Conservation (phyloP, 1,140 invertebrate genomes). For the Drosophila rhopaloa region DNA sequence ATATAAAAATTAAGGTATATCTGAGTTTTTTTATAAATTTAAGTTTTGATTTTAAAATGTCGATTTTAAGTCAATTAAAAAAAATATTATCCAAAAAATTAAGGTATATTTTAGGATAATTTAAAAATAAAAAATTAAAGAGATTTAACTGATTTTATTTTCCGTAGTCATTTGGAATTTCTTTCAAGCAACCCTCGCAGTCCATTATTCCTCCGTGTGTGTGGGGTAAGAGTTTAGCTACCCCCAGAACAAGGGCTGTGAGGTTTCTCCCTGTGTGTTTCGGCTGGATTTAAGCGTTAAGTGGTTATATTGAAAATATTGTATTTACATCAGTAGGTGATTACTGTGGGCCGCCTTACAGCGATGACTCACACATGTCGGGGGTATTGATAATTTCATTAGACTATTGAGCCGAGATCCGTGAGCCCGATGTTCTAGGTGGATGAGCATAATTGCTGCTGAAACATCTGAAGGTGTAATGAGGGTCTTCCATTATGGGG, state of each 20-base stretch:
- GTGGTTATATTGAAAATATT: constrained; percentile 84
- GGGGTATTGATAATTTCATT: constrained; percentile 81
- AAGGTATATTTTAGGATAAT: no score
- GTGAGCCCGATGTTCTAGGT: constrained; percentile 45
- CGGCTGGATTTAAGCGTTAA: constrained; percentile 80
- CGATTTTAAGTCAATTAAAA: no score
- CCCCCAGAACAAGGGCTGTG: constrained; percentile 44
- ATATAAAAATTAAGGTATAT: no score
- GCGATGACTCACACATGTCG: constrained; percentile 67
- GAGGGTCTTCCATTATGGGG: constrained; percentile 34
- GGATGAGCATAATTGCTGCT: constrained; percentile 69
- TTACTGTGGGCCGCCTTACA: constrained; percentile 58
- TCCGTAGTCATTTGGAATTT: background rate
- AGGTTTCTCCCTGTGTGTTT: constrained; percentile 47
- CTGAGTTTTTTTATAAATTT: no score
- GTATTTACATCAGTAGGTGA: constrained; percentile 83
- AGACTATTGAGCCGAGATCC: constrained; percentile 74
- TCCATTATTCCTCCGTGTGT: constrained; percentile 3
- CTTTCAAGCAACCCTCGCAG: constrained; percentile 18
- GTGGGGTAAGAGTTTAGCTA: constrained; percentile 45
- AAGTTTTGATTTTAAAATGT: no score
- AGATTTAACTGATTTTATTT: no score
- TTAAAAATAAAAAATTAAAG: no score
- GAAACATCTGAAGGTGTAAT: constrained; percentile 68
- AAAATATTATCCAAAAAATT: no score